Conservation (phyloP, 1,140 invertebrate genomes). For the Ylistrum balloti region DNA sequence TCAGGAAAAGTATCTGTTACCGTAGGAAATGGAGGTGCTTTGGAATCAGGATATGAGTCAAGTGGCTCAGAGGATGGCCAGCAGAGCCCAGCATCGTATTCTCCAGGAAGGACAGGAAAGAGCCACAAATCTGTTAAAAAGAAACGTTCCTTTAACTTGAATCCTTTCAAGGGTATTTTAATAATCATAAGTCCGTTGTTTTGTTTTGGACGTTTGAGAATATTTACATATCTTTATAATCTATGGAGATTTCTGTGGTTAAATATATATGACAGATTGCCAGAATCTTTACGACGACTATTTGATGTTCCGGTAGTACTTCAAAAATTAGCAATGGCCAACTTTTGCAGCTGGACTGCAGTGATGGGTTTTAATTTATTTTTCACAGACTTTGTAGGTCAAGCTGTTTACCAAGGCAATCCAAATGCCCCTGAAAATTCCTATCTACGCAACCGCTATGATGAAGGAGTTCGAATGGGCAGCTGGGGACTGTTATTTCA, state of each 20-base stretch:
- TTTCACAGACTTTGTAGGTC: constrained; percentile 84
- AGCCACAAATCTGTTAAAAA: constrained; percentile 39
- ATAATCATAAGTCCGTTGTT: constrained; percentile 45
- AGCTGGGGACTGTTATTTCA: constrained; percentile 84
- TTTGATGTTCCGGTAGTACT: constrained; percentile 81
- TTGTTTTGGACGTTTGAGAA: constrained; percentile 48
- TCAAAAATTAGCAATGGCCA: constrained; percentile 77
- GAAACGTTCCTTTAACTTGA: neutral
- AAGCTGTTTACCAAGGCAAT: constrained; percentile 83
- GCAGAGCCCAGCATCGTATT: constrained; percentile 23
- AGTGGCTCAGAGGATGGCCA: constrained; percentile 64
- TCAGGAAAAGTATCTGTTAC: constrained; percentile 44
- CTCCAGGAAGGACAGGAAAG: constrained; percentile 35
- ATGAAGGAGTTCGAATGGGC: constrained; percentile 84
- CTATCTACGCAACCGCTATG: constrained; percentile 79
- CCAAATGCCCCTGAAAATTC: constrained; percentile 81
- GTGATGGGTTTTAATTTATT: constrained; percentile 84
- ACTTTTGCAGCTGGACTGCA: constrained; percentile 82
- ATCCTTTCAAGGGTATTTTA: constrained; percentile 45
- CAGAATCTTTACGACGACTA: constrained; percentile 71
- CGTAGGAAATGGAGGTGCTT: constrained; percentile 48
- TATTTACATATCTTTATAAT: constrained; percentile 55
- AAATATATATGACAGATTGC: constrained; percentile 69
- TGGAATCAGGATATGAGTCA: constrained; percentile 74
- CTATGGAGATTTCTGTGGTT: constrained; percentile 52